Evolutionary conservation across 2,113 vertebrate genomes (phyloP).

Genomic region (Calidris pygmaea): DNA sequence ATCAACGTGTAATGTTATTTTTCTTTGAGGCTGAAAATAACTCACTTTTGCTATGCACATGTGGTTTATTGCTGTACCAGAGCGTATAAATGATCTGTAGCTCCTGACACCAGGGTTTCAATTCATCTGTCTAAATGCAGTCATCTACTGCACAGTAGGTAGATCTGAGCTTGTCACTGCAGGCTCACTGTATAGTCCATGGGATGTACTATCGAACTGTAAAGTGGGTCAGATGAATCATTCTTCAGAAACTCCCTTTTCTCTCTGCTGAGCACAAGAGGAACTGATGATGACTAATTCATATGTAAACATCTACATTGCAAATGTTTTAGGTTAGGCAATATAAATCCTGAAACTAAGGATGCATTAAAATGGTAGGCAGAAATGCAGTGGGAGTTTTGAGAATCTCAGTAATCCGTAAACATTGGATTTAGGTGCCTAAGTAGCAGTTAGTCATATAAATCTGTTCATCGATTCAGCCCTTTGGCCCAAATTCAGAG

Average conservation of each 20-base stretch:
- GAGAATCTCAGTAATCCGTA: neutral
- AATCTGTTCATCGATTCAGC: neutral
- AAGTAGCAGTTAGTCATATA: neutral
- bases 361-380: neutral
- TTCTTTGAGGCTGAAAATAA: constrained; percentile 34
- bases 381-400: neutral
- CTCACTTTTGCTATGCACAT: neutral
- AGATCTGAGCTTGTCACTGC: neutral
- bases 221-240: constrained; percentile 45
- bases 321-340: neutral
- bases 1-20: neutral
- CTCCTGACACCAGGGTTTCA: neutral
- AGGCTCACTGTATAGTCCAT: neutral
- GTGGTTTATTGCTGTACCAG: neutral
- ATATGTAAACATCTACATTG: neutral
- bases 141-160: neutral
- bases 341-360: neutral
- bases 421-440: neutral
- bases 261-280: neutral
- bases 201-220: neutral
- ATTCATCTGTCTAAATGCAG: neutral
- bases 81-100: neutral
- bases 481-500: neutral
- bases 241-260: neutral
- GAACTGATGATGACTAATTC: neutral